phyloP scores from a whole-genome alignment of 2,113 vertebrate genomes.

The Cyanistes caeruleus region DNA sequence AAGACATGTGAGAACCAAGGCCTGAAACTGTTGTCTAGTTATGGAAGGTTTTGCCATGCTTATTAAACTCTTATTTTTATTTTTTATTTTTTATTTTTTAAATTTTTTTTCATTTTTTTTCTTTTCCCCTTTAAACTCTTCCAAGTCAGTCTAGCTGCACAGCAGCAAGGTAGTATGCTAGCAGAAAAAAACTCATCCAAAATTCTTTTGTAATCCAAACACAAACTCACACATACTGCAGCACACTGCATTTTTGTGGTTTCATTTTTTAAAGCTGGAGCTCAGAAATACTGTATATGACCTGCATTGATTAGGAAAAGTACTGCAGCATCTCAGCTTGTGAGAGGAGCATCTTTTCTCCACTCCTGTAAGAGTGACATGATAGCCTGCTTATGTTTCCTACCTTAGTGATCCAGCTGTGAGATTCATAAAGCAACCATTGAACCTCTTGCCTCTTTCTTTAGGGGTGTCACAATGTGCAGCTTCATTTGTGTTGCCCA shows the following conservation, averaged over 20 bases:
- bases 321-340: not conserved
- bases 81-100: not conserved
- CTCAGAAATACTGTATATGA: not conserved
- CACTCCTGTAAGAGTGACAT: not conserved
- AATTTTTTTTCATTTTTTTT: not conserved
- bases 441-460: not conserved
- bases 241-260: not conserved
- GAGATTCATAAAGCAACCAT: not conserved
- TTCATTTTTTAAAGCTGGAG: not conserved
- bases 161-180: not conserved
- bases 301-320: not conserved
- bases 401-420: not conserved
- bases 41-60: not conserved
- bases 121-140: not conserved
- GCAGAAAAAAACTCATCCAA: not conserved
- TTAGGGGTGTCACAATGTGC: not conserved
- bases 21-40: not conserved
- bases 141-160: not conserved
- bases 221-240: not conserved
- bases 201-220: not conserved
- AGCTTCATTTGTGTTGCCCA: not conserved
- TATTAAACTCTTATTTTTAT: not conserved
- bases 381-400: not conserved
- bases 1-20: not conserved
- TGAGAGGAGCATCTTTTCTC: not conserved